Conservation (phyloP, 2,113 vertebrate species). For the Hypocryptadius cinnamomeus region DNA sequence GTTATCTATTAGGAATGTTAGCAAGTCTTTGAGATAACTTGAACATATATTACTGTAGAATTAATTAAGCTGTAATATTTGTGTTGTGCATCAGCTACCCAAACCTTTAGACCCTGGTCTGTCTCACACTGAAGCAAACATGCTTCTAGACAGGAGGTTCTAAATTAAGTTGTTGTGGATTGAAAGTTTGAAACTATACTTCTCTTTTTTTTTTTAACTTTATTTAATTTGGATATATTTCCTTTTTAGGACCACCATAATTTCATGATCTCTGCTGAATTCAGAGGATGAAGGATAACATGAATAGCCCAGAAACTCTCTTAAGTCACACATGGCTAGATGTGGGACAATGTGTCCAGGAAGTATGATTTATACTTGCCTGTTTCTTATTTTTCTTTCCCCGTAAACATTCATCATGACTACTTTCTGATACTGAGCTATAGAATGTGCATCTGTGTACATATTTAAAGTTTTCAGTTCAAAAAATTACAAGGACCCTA, state of each 20-base stretch:
- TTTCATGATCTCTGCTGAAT: not conserved
- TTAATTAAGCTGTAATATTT: not conserved
- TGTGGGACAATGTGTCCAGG: not conserved
- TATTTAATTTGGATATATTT: not conserved
- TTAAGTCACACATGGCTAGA: not conserved
- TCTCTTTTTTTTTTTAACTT: not conserved
- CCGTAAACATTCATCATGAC: not conserved
- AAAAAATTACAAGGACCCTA: not conserved
- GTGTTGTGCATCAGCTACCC: not conserved
- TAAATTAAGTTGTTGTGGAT: not conserved
- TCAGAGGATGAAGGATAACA: not conserved
- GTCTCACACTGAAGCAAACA: not conserved
- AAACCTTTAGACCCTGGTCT: not conserved
- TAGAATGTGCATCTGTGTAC: not conserved
- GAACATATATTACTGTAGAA: not conserved
- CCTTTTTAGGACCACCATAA: not conserved
- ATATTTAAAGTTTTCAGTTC: not conserved
- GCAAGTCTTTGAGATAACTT: not conserved
- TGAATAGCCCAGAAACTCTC: not conserved
- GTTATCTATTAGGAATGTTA: not conserved
- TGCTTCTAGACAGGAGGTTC: not conserved
- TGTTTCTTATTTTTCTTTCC: not conserved
- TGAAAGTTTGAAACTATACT: not conserved
- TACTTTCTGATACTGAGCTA: not conserved
- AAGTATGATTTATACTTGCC: not conserved